phyloP scores from a whole-genome alignment of 2,888 invertebrate genomes.

The Patella pellucida region DNA sequence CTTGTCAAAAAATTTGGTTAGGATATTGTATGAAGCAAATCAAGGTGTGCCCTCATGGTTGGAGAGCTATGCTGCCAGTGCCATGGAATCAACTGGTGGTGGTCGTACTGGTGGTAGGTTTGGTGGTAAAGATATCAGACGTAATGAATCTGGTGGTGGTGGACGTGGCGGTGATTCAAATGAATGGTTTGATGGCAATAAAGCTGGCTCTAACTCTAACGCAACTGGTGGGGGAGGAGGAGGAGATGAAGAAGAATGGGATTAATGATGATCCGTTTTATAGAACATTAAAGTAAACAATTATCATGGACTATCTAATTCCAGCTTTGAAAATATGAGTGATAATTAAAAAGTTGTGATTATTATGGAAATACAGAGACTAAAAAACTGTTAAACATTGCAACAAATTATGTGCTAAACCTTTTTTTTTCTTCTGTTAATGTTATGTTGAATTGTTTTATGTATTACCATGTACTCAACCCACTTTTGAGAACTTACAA shows the following conservation, averaged over 20 bases:
- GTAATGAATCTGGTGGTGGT: slow-evolving; percentile 23
- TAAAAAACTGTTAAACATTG: too few species aligned
- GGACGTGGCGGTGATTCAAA: slow-evolving; percentile 32
- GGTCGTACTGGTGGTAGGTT: slow-evolving; percentile 68
- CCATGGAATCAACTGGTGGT: slow-evolving; percentile 63
- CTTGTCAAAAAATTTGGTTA: slow-evolving; percentile 76
- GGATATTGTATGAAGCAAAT: slow-evolving; percentile 82
- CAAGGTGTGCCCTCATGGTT: slow-evolving; percentile 87
- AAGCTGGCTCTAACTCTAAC: slow-evolving; percentile 36
- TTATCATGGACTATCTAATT: too few species aligned
- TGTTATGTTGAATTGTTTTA: too few species aligned
- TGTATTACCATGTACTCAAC: too few species aligned
- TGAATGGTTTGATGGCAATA: slow-evolving; percentile 40
- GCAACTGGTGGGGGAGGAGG: slow-evolving; percentile 34
- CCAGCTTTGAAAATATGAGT: too few species aligned
- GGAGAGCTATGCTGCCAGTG: slow-evolving; percentile 64
- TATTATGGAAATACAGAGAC: too few species aligned
- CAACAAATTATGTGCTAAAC: too few species aligned
- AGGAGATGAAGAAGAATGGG: slow-evolving; percentile 57
- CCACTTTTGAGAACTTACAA: too few species aligned
- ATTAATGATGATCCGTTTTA: slow-evolving; percentile 18
- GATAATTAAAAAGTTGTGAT: too few species aligned
- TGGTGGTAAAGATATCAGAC: slow-evolving; percentile 63
- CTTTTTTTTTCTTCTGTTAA: too few species aligned
- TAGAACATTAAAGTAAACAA: too few species aligned